phyloP scores from a whole-genome alignment of 1,140 invertebrate genomes.

The Aethina tumida region DNA sequence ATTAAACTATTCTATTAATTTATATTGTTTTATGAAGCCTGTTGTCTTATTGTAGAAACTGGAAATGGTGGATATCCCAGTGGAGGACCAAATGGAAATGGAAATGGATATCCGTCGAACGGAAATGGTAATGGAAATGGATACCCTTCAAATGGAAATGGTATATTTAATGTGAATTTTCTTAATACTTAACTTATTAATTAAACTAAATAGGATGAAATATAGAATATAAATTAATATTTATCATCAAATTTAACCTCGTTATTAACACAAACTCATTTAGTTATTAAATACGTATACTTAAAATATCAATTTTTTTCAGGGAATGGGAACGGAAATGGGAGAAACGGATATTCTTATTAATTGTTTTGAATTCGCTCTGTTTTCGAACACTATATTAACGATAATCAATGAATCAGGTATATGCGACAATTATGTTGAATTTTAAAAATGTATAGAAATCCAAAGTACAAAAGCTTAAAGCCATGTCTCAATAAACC shows the following conservation, averaged over 20 bases:
- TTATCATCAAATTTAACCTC: too few species aligned
- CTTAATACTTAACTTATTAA: too few species aligned
- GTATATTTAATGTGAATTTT: too few species aligned
- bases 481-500: too few species aligned
- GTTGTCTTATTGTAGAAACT: too few species aligned
- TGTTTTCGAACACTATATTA: conserved; percentile 16
- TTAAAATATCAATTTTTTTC: too few species aligned
- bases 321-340: conserved; percentile 12
- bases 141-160: conserved; percentile 16
- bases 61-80: conserved; percentile 26
- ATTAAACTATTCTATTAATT: background rate
- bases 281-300: too few species aligned
- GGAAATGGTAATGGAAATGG: conserved; percentile 16
- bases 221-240: too few species aligned
- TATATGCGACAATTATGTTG: conserved; percentile 10
- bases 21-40: conserved; percentile 13
- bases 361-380: conserved; percentile 10
- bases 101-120: conserved; percentile 12
- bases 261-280: too few species aligned
- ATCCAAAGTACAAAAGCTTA: too few species aligned
- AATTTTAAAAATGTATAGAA: too few species aligned
- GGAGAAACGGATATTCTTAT: conserved; percentile 13
- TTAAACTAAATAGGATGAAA: too few species aligned
- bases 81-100: conserved; percentile 29
- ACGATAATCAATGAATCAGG: conserved; percentile 8